These are phyloP conservation scores for Petrocephalus schoutedeni DNA, from an alignment of 2,797 vertebrate genomes.

Conservation along the genomic window DNA sequence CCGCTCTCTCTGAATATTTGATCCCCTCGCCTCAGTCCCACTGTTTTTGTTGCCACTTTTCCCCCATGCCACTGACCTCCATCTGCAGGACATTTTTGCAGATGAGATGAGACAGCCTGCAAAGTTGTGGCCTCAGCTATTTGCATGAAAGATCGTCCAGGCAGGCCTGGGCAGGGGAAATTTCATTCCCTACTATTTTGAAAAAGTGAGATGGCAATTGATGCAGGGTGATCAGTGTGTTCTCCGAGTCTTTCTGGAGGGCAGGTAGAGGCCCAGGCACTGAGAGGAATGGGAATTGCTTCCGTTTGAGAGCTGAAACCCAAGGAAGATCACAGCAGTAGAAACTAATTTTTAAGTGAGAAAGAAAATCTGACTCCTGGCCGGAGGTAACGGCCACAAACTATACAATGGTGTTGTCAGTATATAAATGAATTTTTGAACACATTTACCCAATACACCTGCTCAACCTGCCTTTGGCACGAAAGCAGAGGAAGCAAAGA, in stretches of 20 bases:
- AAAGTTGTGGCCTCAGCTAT: not conserved
- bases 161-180: not conserved
- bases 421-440: constrained; percentile 4
- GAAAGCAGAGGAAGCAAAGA: not conserved
- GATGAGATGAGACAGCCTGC: not conserved
- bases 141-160: not conserved
- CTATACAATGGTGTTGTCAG: not conserved
- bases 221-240: not conserved
- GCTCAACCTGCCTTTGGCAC: not conserved
- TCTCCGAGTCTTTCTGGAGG: not conserved
- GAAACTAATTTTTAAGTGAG: not conserved
- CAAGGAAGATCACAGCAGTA: not conserved
- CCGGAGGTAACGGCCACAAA: not conserved
- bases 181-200: not conserved
- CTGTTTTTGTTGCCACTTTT: not conserved
- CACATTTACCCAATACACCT: not conserved
- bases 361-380: not conserved
- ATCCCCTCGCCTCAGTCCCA: not conserved
- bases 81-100: not conserved
- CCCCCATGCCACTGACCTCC: not conserved
- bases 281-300: not conserved
- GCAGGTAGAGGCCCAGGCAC: not conserved
- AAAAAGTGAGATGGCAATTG: not conserved
- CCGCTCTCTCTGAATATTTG: not conserved
- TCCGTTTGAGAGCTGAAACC: not conserved